These are phyloP conservation scores for Drosophila maculinotata DNA, from an alignment of 2,888 invertebrate genomes.

Conservation along the genomic window DNA sequence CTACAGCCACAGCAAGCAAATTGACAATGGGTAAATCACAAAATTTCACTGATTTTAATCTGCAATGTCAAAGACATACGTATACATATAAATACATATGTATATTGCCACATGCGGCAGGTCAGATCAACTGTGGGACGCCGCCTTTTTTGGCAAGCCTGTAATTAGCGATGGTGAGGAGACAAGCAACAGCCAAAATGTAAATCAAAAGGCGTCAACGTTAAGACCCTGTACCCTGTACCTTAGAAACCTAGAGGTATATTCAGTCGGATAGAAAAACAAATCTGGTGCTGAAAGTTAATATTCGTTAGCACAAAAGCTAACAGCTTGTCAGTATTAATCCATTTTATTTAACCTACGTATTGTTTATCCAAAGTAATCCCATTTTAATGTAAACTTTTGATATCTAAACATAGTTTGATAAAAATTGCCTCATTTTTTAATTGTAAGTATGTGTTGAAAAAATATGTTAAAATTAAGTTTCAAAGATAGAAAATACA, in stretches of 20 bases:
- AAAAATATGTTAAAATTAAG: too few species aligned
- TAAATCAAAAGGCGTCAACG: slow-evolving; percentile 57
- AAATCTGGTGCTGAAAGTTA: neutral
- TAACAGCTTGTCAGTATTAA: too few species aligned
- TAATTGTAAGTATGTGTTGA: too few species aligned
- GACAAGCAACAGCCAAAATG: slow-evolving; percentile 35
- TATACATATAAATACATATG: neutral
- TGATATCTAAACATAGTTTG: too few species aligned
- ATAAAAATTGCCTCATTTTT: too few species aligned
- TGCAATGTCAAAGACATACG: slow-evolving; percentile 28
- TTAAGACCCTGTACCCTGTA: slow-evolving; percentile 4
- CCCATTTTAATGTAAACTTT: too few species aligned
- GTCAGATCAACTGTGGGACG: slow-evolving; percentile 27
- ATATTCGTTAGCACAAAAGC: too few species aligned
- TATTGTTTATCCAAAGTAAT: too few species aligned
- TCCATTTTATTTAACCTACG: too few species aligned
- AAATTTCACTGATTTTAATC: slow-evolving; percentile 42
- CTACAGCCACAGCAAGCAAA: slow-evolving; percentile 29
- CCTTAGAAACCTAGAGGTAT: neutral
- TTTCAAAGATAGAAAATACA: too few species aligned
- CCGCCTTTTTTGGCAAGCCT: slow-evolving; percentile 40
- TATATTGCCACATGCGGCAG: slow-evolving; percentile 53
- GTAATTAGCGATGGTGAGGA: slow-evolving; percentile 41
- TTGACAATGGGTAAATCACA: slow-evolving; percentile 40
- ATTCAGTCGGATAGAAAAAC: neutral